Evolutionary conservation across 1,140 invertebrate genomes (phyloP).

Genomic region (Ylistrum balloti): DNA sequence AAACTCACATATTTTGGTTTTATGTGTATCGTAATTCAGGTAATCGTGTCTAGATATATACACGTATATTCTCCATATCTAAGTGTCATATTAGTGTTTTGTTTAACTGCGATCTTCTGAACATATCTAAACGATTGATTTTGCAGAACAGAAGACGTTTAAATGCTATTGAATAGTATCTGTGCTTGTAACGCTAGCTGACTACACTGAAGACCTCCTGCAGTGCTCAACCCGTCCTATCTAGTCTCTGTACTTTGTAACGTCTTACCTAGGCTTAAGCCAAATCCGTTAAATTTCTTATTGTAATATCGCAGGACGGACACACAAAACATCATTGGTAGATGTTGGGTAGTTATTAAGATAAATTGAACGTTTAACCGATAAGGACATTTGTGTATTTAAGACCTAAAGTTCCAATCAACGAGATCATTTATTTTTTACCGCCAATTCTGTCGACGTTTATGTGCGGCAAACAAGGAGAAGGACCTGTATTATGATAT

Average conservation of each 20-base stretch:
- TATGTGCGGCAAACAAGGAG: not conserved
- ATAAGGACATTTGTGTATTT: not conserved
- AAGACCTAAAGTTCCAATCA: conserved; percentile 29
- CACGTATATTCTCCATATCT: not conserved
- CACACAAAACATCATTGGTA: not conserved
- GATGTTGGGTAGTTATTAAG: conserved; percentile 19
- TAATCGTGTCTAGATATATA: not conserved
- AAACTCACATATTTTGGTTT: not conserved
- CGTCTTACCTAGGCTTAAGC: not conserved
- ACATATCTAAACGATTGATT: not conserved
- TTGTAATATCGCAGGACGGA: not conserved
- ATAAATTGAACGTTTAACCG: conserved; percentile 10
- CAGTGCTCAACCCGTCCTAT: not conserved
- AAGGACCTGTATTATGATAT: not conserved
- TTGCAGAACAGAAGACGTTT: conserved; percentile 33
- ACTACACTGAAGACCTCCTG: not conserved
- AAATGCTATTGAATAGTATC: conserved; percentile 14
- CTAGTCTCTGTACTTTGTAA: not conserved
- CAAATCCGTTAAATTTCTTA: conserved; percentile 26
- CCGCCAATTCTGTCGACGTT: not conserved
- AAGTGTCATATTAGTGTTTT: not conserved
- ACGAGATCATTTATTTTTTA: conserved; percentile 11
- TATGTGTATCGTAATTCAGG: not conserved
- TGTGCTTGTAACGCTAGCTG: not conserved
- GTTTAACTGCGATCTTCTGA: conserved; percentile 1